A percentile compares a stretch with the other conserved stretches of the same genome.
These are phyloP conservation scores for Coregonus sp. DNA, from an alignment of 2,797 vertebrate genomes.

Conservation along the genomic window DNA sequence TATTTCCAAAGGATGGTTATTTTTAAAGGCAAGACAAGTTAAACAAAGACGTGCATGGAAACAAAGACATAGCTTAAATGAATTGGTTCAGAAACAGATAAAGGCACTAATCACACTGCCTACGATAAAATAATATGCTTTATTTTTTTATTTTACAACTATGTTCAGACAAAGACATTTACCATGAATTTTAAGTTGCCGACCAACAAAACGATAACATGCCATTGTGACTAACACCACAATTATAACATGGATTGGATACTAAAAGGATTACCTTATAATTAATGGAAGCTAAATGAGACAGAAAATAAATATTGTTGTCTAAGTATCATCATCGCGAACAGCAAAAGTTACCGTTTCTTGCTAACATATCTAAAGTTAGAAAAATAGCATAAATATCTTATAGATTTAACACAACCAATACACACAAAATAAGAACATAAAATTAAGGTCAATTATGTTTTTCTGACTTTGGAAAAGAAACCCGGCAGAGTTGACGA, in stretches of 20 bases:
- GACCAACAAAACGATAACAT: neutral
- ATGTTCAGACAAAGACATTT: constrained; percentile 5
- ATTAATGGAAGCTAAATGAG: constrained; percentile 7
- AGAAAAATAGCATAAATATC: constrained; percentile 58
- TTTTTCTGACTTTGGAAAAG: neutral
- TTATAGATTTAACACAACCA: constrained; percentile 23
- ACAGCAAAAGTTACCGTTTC: constrained; percentile 16
- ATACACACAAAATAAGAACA: constrained; percentile 4
- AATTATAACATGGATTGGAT: neutral
- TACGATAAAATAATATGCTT: constrained; percentile 29
- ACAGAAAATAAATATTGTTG: constrained; percentile 44
- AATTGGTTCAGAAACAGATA: constrained; percentile 12
- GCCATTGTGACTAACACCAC: neutral
- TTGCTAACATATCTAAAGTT: constrained; percentile 34
- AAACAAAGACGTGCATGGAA: constrained; percentile 3
- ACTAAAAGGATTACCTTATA: neutral
- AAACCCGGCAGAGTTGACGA: constrained; percentile 2
- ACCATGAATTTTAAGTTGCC: neutral
- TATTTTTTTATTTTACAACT: constrained; percentile 2
- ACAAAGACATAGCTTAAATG: neutral
- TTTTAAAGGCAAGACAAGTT: neutral
- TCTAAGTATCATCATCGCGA: constrained; percentile 28
- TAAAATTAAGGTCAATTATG: neutral
- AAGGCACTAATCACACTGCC: constrained; percentile 45
- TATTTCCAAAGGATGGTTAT: constrained; percentile 6